Evolutionary conservation across 2,888 invertebrate genomes (phyloP).

Genomic region (Microchrysa polita): DNA sequence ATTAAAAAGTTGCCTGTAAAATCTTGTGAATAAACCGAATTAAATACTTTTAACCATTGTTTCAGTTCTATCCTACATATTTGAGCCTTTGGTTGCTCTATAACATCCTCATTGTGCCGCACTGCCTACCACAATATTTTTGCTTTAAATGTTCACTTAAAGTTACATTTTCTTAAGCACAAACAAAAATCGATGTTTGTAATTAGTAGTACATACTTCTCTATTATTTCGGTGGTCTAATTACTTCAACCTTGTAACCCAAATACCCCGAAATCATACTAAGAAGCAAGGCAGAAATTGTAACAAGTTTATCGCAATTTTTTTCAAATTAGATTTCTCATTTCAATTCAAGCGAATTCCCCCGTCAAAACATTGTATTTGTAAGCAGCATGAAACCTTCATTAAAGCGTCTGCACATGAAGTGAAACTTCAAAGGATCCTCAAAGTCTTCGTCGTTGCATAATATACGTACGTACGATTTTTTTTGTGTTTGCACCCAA

Average conservation of each 20-base stretch:
- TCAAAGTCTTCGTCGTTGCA: neutral
- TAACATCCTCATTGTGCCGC: too few species aligned
- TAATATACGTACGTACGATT: neutral
- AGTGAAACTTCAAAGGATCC: constrained; percentile 19
- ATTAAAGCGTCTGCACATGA: constrained; percentile 14
- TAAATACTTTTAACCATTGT: too few species aligned
- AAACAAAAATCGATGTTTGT: neutral
- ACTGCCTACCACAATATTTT: neutral
- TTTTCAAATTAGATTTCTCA: neutral
- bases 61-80: too few species aligned
- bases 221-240: neutral
- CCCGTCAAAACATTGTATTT: neutral
- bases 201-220: neutral
- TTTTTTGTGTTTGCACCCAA: neutral
- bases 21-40: too few species aligned
- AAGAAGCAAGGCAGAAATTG: neutral
- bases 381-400: constrained; percentile 10
- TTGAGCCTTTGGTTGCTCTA: too few species aligned
- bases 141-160: neutral
- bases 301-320: neutral
- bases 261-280: neutral
- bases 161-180: neutral
- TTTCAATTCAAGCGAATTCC: constrained; percentile 13
- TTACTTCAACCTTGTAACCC: constrained; percentile 1
- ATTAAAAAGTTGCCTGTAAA: too few species aligned